Evolutionary conservation across 2,113 vertebrate genomes (phyloP).

Genomic region (Raja brachyura): DNA sequence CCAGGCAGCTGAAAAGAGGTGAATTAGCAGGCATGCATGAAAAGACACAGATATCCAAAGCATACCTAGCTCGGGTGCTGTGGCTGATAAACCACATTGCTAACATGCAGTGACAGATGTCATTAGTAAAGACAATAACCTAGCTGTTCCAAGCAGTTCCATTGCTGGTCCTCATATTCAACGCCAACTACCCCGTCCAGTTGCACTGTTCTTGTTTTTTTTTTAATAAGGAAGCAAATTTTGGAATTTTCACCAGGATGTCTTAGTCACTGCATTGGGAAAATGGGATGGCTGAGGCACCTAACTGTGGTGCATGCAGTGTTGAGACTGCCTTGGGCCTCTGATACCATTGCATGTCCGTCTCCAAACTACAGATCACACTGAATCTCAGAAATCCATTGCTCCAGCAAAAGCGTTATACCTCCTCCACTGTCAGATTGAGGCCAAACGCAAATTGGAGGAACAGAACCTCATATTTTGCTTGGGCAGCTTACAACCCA

Average conservation of each 20-base stretch:
- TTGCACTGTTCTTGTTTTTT: neutral
- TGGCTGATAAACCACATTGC: neutral
- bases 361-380: neutral
- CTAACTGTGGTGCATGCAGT: neutral
- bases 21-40: conserved; percentile 13
- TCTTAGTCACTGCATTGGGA: neutral
- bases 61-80: neutral
- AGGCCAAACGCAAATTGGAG: too few species aligned
- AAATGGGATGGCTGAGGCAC: neutral
- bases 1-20: neutral
- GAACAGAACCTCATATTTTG: too few species aligned
- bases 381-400: neutral
- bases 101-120: conserved; percentile 14
- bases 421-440: too few species aligned
- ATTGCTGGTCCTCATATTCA: neutral
- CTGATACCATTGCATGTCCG: neutral
- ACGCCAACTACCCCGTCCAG: neutral
- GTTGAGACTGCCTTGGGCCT: neutral
- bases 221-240: neutral
- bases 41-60: neutral
- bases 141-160: neutral
- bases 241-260: neutral
- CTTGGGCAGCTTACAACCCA: too few species aligned
- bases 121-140: neutral
- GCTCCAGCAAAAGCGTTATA: neutral